These are phyloP conservation scores for Pogonocherus hispidulus DNA, from an alignment of 2,888 invertebrate species.

Conservation along the genomic window DNA sequence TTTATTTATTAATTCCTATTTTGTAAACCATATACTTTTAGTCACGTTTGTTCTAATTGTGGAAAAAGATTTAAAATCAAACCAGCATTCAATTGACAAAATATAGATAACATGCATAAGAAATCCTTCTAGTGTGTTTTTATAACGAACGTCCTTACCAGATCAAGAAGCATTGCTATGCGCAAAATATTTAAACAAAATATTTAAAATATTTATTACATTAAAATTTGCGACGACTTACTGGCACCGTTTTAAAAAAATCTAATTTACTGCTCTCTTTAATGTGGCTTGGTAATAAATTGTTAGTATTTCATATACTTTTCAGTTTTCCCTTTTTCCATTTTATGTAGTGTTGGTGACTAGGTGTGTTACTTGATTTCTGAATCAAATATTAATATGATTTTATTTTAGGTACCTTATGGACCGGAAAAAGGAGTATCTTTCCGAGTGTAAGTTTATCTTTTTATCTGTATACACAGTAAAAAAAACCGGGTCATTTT, in stretches of 20 bases:
- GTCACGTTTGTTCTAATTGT: conserved; percentile 9
- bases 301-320: too few relatives aligned
- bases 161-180: conserved; percentile 21
- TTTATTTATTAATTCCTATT: too few relatives aligned
- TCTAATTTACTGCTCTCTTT: too few relatives aligned
- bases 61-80: conserved; percentile 22
- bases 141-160: conserved; percentile 19
- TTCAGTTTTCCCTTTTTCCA: too few relatives aligned
- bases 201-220: conserved; percentile 3
- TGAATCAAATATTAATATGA: background rate
- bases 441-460: conserved; percentile 22
- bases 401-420: conserved; percentile 17
- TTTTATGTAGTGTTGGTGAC: too few relatives aligned
- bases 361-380: background rate
- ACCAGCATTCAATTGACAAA: background rate
- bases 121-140: conserved; percentile 19
- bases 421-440: conserved; percentile 8
- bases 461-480: too few relatives aligned
- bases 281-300: background rate
- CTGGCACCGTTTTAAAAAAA: background rate
- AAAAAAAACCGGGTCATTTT: too few relatives aligned
- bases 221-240: conserved; percentile 3
- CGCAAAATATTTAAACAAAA: conserved; percentile 11
- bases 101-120: conserved; percentile 16
- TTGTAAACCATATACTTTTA: background rate